Conservation (phyloP, 2,888 invertebrate genomes). For the Sinhomidia bicolor region DNA sequence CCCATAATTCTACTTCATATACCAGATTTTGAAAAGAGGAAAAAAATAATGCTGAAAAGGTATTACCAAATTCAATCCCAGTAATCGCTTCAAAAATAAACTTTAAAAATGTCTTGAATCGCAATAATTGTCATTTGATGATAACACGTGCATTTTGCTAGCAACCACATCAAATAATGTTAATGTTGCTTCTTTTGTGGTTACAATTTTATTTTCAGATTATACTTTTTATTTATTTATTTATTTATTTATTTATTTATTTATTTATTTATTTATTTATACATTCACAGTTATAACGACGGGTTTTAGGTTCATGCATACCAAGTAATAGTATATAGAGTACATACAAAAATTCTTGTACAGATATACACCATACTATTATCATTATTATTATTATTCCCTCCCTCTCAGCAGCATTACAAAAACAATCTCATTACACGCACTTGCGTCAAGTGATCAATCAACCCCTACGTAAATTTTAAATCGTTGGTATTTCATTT, state of each 20-base stretch:
- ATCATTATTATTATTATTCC: too few species aligned
- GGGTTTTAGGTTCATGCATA: not conserved
- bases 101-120: not conserved
- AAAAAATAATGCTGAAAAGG: slow-evolving; percentile 13
- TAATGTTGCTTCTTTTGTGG: not conserved
- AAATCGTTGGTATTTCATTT: slow-evolving; percentile 36
- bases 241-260: not conserved
- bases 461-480: not conserved
- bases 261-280: not conserved
- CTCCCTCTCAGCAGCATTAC: too few species aligned
- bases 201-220: too few species aligned
- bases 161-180: not conserved
- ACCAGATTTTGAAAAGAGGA: not conserved
- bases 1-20: not conserved
- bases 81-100: slow-evolving; percentile 9
- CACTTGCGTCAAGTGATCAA: not conserved
- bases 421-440: not conserved
- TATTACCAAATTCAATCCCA: slow-evolving; percentile 13
- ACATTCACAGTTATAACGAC: not conserved
- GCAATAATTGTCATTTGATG: not conserved
- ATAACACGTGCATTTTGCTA: not conserved
- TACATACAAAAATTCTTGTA: not conserved
- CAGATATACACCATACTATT: not conserved
- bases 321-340: not conserved
- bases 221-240: not conserved